Base-by-base conservation (phyloP, 2,113 vertebrate genomes). In the Narcine bancroftii region DNA sequence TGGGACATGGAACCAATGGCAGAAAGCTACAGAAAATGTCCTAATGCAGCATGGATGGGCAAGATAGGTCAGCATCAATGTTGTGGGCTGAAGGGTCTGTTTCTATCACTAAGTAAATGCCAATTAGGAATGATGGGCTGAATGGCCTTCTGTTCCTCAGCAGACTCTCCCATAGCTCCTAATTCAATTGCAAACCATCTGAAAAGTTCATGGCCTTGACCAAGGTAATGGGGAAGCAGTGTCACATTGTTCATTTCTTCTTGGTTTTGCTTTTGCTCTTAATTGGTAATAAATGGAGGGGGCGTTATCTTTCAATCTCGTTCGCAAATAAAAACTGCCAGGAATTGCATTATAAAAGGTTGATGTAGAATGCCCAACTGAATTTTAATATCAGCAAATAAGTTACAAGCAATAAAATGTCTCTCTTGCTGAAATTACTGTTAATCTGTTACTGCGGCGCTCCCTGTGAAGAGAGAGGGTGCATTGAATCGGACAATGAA, bases 281-380 rank as follows among this genome's bases (percentile, higher is more conserved):
- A 26, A 11, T 47, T 85, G 76, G 42, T 79, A 42, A 26, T 42
- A 47, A 81, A 0, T 29, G 53, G 53, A n/a, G 36, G 81, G 50
- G 50, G 79, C 9, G 45, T 53, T 53, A 11, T 24, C n/a, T 53
- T 87, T 87, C 60, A 33, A 87, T 63, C n/a, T 60, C 17, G 1
- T 87, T 60, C 60, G 81, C 53, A 87, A 87, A 87, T 63, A 87
- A 60, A 75, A 87, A n/a, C n/a, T 60, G 50, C n/a, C 36, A n/a
- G 33, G 79, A 87, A 60, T 33, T 87, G 29, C 15, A 60, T 60
- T 1, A 11, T 87, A 60, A 60, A 87, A 83, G 79, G 33, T n/a
- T 63, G 53, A 13, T n/a, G 6, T n/a, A 87, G 36, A 11, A 63
- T 13, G 81, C 15, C 17, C 0, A 33, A 87, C 33, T 63, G 81